Evolutionary conservation across 2,113 vertebrate species (phyloP).

Genomic region (Rhynchopsitta pachyrhyncha): DNA sequence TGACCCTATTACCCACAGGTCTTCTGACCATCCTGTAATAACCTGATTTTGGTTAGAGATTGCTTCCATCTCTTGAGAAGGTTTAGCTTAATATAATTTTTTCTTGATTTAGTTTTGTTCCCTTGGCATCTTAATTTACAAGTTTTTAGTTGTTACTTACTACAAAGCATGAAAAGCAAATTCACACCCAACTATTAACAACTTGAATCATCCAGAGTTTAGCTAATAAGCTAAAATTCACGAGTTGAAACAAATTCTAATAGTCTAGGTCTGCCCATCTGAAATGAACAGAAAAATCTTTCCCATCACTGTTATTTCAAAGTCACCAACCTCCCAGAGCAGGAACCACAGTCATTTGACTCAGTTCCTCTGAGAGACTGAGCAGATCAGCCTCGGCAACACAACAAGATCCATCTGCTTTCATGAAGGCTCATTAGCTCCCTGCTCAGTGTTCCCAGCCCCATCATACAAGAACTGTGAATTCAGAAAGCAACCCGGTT

Average conservation of each 20-base stretch:
- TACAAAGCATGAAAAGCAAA: not conserved
- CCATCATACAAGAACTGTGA: too few relatives aligned
- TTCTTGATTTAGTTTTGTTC: conserved; percentile 2
- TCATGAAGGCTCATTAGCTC: not conserved
- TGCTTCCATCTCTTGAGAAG: not conserved
- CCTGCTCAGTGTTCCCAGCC: not conserved
- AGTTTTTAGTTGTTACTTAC: not conserved
- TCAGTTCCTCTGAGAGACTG: not conserved
- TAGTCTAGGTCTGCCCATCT: not conserved
- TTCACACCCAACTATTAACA: not conserved
- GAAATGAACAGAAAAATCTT: not conserved
- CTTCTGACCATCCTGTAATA: not conserved
- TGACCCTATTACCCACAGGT: not conserved
- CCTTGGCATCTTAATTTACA: not conserved
- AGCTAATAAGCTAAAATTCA: not conserved
- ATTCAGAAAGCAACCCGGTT: not conserved
- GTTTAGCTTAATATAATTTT: not conserved
- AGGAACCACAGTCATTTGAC: not conserved
- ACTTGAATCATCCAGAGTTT: not conserved
- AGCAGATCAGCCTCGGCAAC: not conserved
- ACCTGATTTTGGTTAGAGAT: not conserved
- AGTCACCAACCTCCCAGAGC: not conserved
- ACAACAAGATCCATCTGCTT: not conserved
- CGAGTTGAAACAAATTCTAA: not conserved
- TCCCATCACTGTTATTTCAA: not conserved